phyloP scores from a whole-genome alignment of 2,113 vertebrate genomes.

The Polypterus senegalus region DNA sequence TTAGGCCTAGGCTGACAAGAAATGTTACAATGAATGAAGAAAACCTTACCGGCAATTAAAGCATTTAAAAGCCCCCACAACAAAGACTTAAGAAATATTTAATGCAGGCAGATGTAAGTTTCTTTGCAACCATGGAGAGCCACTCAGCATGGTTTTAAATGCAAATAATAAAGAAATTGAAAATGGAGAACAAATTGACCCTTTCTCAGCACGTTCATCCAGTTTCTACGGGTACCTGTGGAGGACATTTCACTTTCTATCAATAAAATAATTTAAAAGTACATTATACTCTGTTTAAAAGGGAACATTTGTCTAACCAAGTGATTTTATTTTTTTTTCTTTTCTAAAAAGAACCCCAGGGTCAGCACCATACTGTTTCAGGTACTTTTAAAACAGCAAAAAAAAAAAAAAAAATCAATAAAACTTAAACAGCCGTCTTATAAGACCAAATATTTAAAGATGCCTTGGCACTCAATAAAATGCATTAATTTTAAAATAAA shows the following conservation, averaged over 20 bases:
- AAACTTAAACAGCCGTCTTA: slow-evolving; percentile 47
- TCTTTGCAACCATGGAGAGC: slow-evolving; percentile 63
- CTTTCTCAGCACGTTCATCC: slow-evolving; percentile 83
- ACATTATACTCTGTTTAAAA: slow-evolving; percentile 94
- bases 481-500: too few species aligned
- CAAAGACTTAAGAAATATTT: slow-evolving; percentile 56
- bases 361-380: slow-evolving; percentile 63
- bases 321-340: slow-evolving; percentile 61
- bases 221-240: slow-evolving; percentile 88
- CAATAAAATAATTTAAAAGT: slow-evolving; percentile 97
- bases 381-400: slow-evolving; percentile 59
- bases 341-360: slow-evolving; percentile 74
- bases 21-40: slow-evolving; percentile 15
- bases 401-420: slow-evolving; percentile 51
- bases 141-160: slow-evolving; percentile 68
- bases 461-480: background rate
- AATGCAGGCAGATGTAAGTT: slow-evolving; percentile 59
- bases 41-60: slow-evolving; percentile 34
- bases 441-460: slow-evolving; percentile 52
- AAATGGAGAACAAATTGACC: slow-evolving; percentile 96
- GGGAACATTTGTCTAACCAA: slow-evolving; percentile 92
- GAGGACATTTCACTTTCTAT: slow-evolving; percentile 77
- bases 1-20: too few species aligned
- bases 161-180: slow-evolving; percentile 81
- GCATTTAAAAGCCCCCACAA: slow-evolving; percentile 58